Evolutionary conservation across 2,797 vertebrate species (phyloP).

Genomic region (Betta splendens): DNA sequence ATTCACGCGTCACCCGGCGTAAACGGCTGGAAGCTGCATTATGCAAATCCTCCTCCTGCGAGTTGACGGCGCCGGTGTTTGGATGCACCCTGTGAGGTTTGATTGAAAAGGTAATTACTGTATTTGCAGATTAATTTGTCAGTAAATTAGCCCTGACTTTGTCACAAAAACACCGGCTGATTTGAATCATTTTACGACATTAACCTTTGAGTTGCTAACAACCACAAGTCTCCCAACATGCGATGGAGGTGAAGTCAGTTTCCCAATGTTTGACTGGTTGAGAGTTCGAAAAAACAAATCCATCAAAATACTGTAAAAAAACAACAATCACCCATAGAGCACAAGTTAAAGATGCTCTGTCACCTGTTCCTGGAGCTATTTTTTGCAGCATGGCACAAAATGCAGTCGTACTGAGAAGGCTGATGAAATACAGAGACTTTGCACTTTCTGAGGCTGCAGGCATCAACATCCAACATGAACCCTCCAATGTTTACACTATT

Average conservation of each 20-base stretch:
- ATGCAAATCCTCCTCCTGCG: constrained; percentile 52
- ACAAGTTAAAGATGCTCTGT: too few species aligned
- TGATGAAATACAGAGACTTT: too few species aligned
- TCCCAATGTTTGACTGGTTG: constrained; percentile 2
- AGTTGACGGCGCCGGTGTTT: constrained; percentile 39
- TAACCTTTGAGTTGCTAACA: constrained; percentile 56
- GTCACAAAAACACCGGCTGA: constrained; percentile 51
- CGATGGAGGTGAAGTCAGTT: constrained; percentile 8
- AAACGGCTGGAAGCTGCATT: constrained; percentile 55
- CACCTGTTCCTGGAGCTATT: too few species aligned
- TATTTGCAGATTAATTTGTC: constrained; percentile 61
- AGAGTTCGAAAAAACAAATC: constrained; percentile 6
- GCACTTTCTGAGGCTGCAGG: too few species aligned
- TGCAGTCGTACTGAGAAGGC: too few species aligned
- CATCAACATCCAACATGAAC: too few species aligned
- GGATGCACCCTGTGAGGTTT: constrained; percentile 50
- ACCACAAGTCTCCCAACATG: constrained; percentile 18
- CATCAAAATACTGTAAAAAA: background rate
- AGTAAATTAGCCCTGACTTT: constrained; percentile 54
- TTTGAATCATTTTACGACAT: constrained; percentile 55
- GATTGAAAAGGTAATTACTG: constrained; percentile 59
- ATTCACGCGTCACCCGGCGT: constrained; percentile 51
- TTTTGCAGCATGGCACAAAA: too few species aligned
- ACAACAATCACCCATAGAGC: too few species aligned
- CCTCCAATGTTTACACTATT: too few species aligned